Evolutionary conservation across 92 coral and sea anemone genomes (phyloP).

Genomic region (Parazoanthus swiftii): DNA sequence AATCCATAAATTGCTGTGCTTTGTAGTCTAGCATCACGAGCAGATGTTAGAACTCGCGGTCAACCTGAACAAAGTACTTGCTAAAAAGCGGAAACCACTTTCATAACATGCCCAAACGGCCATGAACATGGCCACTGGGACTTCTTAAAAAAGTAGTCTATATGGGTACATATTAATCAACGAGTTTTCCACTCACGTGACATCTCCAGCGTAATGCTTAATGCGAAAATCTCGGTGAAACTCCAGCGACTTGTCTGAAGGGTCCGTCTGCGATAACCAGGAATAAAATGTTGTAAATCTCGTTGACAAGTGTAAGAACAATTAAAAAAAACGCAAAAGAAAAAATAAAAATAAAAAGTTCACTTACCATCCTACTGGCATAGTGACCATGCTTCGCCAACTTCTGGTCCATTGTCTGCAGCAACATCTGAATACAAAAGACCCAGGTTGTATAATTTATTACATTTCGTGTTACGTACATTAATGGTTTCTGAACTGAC

Average conservation of each 20-base stretch:
- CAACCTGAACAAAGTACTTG: too few relatives aligned
- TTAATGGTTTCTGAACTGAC: too few relatives aligned
- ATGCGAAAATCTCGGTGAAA: conserved; percentile 89
- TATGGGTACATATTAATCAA: not conserved
- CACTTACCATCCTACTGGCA: conserved; percentile 85
- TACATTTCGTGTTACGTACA: too few relatives aligned
- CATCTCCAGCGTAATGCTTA: conserved; percentile 95
- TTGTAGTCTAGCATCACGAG: not conserved
- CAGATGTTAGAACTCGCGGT: not conserved
- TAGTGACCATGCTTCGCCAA: conserved; percentile 84
- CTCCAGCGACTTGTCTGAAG: conserved; percentile 79
- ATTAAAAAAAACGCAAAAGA: not conserved
- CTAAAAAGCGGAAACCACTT: too few relatives aligned
- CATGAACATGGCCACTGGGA: too few relatives aligned
- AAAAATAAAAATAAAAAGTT: not conserved
- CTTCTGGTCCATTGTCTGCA: conserved; percentile 97
- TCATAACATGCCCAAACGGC: too few relatives aligned
- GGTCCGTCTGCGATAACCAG: conserved; percentile 66
- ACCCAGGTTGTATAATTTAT: too few relatives aligned
- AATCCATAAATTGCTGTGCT: not conserved
- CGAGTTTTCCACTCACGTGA: conserved; percentile 70
- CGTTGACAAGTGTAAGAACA: not conserved
- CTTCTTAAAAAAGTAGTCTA: too few relatives aligned
- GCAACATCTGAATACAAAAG: conserved; percentile 61
- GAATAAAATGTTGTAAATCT: not conserved